Evolutionary conservation across 2,888 invertebrate species (phyloP), one percentile per base, ranked within the genome.

Genomic region (Apotomis betuletana): DNA sequence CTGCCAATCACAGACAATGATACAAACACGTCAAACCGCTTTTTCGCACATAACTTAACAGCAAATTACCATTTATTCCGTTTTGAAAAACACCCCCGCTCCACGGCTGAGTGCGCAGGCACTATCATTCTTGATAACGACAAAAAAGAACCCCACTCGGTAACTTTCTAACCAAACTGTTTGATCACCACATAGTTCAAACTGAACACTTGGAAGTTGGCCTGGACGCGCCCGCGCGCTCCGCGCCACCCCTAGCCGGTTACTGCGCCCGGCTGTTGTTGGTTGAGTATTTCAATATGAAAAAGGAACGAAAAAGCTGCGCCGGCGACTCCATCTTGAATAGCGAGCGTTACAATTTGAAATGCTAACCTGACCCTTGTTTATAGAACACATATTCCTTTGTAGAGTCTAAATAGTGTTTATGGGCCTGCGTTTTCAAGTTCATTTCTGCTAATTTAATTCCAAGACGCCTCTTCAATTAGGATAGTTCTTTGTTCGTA

Each of bases 241-340:
- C 80, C 63, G 74, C 78, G 75, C 84, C 81, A 82, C 84, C 87
- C 87, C 84, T 83, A 78, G 77, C 77, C 78, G 77, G 73, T 81
- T 77, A 86, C 86, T 85, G 86, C 81, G 81, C 81, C 61, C 57
- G 27, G 46, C 60, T 83, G 83, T 81, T 81, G 82, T 77, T 80
- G 82, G 74, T 75, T 74, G 76, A 79, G 81, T 85, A 86, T 88
- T 90, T 86, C 85, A 88, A 89, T 85, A 86, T 85, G 83, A 87
- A 90, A 90, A 90, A 87, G 81, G 82, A 87, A 88, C 80, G 77
- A 87, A 87, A 86, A 86, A 82, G 82, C 79, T 82, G 85, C 87
- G 85, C 83, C 77, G 64, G 84, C 77, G 74, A 80, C 80, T 89
- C 90, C 90, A 90, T 90, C 79, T 90, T 90, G 85, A 69, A 81